Evolutionary conservation across 2,888 invertebrate species (phyloP).

Genomic region (Nysson spinosus): DNA sequence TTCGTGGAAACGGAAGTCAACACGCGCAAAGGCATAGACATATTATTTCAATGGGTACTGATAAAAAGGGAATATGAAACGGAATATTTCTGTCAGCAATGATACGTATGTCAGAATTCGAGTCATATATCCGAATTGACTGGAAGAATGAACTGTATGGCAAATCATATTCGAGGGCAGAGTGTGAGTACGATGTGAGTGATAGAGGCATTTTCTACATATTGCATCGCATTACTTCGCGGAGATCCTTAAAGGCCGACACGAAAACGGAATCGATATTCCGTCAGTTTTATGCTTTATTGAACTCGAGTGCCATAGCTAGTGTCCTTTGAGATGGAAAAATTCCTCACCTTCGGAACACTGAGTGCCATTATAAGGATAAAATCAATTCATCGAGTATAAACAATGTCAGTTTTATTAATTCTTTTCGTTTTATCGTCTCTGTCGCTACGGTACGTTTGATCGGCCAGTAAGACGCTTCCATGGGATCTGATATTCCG

Average conservation of each 20-base stretch:
- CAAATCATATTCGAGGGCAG: background rate
- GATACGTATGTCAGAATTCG: no score
- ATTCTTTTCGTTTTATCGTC: background rate
- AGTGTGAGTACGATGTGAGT: background rate
- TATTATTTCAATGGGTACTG: no score
- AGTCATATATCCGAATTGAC: no score
- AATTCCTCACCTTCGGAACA: no score
- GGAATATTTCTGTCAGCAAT: no score
- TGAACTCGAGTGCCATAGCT: background rate
- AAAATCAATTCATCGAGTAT: no score
- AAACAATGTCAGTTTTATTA: background rate
- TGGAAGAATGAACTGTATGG: no score
- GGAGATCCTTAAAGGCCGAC: background rate
- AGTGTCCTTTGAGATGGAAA: conserved; percentile 6
- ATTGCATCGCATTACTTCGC: background rate
- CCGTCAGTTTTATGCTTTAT: background rate
- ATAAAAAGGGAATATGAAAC: no score
- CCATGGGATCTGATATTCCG: background rate
- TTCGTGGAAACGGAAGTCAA: no score
- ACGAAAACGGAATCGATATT: background rate
- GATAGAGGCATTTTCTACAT: background rate
- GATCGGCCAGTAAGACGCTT: conserved; percentile 1
- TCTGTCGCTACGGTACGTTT: background rate
- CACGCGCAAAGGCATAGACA: no score
- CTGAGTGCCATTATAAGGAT: no score